A percentile compares a stretch with the other conserved stretches of the same genome.
These are phyloP conservation scores for Thalassaphorura encarpata DNA, from an alignment of 1,140 invertebrate genomes.

Conservation along the genomic window DNA sequence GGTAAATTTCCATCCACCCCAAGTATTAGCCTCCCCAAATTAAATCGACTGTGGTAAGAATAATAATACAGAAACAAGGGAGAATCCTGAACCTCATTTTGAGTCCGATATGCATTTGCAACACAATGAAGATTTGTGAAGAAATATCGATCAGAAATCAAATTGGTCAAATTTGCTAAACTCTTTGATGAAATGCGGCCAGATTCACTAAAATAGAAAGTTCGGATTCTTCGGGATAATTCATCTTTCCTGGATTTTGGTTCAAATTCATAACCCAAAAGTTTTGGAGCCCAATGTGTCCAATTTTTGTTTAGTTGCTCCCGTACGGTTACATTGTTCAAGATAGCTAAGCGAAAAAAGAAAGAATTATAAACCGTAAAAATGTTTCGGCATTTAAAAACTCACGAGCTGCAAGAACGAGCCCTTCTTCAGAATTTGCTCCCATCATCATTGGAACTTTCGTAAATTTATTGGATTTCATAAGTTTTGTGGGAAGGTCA, in stretches of 20 bases:
- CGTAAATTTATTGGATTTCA: neutral
- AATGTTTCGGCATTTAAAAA: too few relatives aligned
- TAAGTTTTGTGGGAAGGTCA: neutral
- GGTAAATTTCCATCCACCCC: neutral
- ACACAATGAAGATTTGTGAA: neutral
- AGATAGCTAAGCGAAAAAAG: too few relatives aligned
- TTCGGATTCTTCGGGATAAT: neutral
- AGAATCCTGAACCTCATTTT: neutral
- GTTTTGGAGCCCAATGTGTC: neutral
- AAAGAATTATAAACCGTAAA: too few relatives aligned
- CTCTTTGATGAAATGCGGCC: neutral
- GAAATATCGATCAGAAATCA: neutral
- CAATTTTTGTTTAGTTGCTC: neutral
- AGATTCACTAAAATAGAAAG: neutral
- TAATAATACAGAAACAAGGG: neutral
- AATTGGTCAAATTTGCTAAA: neutral
- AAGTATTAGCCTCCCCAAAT: neutral
- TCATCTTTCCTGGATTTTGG: neutral
- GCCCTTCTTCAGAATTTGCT: neutral
- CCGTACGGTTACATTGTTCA: neutral
- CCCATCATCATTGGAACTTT: neutral
- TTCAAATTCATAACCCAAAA: neutral
- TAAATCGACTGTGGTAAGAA: neutral
- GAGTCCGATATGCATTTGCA: neutral
- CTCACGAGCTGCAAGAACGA: neutral